phyloP scores from a whole-genome alignment of 2,888 invertebrate genomes.

The Imbricaverruca yamaguchii region DNA sequence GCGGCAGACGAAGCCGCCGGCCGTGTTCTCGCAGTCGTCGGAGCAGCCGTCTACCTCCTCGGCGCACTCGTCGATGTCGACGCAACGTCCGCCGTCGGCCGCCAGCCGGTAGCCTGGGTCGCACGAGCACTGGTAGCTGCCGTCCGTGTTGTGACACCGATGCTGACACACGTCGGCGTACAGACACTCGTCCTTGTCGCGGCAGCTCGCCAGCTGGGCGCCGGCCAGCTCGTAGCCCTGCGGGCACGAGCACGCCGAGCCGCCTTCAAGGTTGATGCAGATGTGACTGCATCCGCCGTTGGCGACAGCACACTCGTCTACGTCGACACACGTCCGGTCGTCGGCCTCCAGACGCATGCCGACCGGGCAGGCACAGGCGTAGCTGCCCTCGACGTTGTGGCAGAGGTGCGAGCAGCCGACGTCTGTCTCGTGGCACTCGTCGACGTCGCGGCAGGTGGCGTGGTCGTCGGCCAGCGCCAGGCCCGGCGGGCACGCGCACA shows the following conservation, averaged over 20 bases:
- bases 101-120: slow-evolving; percentile 23
- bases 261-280: slow-evolving; percentile 29
- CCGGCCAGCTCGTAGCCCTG: slow-evolving; percentile 27
- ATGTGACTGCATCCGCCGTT: slow-evolving; percentile 28
- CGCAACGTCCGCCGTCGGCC: slow-evolving; percentile 38
- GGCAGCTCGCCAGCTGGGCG: slow-evolving; percentile 35
- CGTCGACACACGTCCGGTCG: slow-evolving; percentile 25
- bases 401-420: slow-evolving; percentile 31
- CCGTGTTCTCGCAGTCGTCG: slow-evolving; percentile 42
- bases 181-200: slow-evolving; percentile 57
- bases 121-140: slow-evolving; percentile 32
- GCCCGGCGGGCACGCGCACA: slow-evolving; percentile 56
- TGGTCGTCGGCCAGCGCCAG: slow-evolving; percentile 39
- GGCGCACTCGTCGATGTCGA: slow-evolving; percentile 43
- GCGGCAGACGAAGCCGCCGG: slow-evolving; percentile 51
- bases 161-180: slow-evolving; percentile 38
- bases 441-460: slow-evolving; percentile 35
- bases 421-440: slow-evolving; percentile 35
- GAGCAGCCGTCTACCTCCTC: slow-evolving; percentile 41
- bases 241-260: slow-evolving; percentile 28
- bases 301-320: slow-evolving; percentile 30
- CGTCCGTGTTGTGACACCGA: slow-evolving; percentile 31
- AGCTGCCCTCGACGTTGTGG: slow-evolving; percentile 37
- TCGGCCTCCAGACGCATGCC: slow-evolving; percentile 26
- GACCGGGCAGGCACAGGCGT: slow-evolving; percentile 29